phyloP scores from a whole-genome alignment of 2,113 vertebrate genomes.

The Urocitellus parryii region DNA sequence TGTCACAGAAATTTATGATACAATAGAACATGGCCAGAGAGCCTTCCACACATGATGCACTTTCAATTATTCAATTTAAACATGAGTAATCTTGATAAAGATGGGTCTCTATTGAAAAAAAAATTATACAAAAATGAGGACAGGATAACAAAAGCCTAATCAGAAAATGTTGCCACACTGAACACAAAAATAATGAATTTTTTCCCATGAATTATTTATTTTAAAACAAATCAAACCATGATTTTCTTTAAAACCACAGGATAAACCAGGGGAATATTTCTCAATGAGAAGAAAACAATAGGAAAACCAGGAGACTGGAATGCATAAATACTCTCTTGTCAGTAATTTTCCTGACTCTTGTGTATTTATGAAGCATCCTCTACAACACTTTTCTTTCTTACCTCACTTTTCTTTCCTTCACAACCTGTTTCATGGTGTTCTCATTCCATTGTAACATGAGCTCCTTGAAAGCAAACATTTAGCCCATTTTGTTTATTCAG shows the following conservation, averaged over 20 bases:
- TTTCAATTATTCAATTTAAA: not conserved
- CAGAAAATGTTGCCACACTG: not conserved
- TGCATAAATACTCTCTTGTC: not conserved
- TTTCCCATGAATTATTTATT: not conserved
- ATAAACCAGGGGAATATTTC: not conserved
- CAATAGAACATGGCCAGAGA: not conserved
- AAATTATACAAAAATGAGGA: not conserved
- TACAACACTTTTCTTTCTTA: not conserved
- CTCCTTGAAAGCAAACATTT: not conserved
- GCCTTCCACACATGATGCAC: not conserved
- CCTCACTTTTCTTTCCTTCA: not conserved
- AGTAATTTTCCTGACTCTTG: not conserved
- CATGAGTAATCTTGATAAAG: not conserved
- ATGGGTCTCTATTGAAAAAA: not conserved
- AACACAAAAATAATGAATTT: not conserved
- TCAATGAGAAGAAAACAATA: not conserved
- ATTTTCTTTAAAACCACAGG: not conserved
- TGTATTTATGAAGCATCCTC: not conserved
- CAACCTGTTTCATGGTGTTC: not conserved
- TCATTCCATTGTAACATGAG: not conserved
- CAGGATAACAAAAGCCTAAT: not conserved
- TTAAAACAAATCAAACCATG: not conserved
- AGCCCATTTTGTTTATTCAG: not conserved
- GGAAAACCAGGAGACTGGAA: not conserved
- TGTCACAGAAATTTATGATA: not conserved